Evolutionary conservation across 2,888 invertebrate species (phyloP), one percentile per base, ranked within the genome.

Genomic region (Micropterix aruncella): DNA sequence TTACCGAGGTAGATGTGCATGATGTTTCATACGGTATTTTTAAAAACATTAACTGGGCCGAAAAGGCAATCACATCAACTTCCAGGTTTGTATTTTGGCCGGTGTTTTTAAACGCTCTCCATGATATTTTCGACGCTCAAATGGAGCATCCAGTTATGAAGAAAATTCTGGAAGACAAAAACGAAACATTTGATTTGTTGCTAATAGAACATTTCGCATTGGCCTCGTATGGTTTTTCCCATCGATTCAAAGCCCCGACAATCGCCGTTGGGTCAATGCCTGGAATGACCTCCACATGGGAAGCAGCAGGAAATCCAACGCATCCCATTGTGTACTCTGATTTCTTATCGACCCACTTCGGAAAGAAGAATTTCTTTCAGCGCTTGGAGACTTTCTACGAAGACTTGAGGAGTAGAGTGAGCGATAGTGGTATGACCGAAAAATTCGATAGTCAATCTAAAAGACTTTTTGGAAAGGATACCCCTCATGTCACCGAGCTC

Each of bases 1-100:
- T 61, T 1, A 61, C 55, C 15, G 58, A 63, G 54, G 60, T 63
- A 1, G 58, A 61, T 46, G 49, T 61, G 1, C 58, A 59, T 7
- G 55, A 60, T 16, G 14, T 56, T 9, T 60, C 63, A 0, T 65
- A 68, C 41, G 50, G 55, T 12, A 19, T 51, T 3, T 57, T 54
- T 52, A 55, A 19, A 46, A 50, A 36, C 45, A 51, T 48, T 17
- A 38, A 3, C 16, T 43, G 7, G 5, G 18, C 15, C 5, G 17
- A 15, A 12, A 18, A 18, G 19, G 19, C 15, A 40, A 14, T 4
- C 18, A n/a, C 40, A 2, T 18, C 18, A 5, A 2, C 7, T 14
- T 4, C 3, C 2, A 17, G 18, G 2, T 12, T 4, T 18, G 19
- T 18, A 7, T 17, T 40, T n/a, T 18, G 15, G 7, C 40, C 40